These are phyloP conservation scores for Tetramorium parvispinum DNA, from an alignment of 1,140 invertebrate species.

Conservation along the genomic window DNA sequence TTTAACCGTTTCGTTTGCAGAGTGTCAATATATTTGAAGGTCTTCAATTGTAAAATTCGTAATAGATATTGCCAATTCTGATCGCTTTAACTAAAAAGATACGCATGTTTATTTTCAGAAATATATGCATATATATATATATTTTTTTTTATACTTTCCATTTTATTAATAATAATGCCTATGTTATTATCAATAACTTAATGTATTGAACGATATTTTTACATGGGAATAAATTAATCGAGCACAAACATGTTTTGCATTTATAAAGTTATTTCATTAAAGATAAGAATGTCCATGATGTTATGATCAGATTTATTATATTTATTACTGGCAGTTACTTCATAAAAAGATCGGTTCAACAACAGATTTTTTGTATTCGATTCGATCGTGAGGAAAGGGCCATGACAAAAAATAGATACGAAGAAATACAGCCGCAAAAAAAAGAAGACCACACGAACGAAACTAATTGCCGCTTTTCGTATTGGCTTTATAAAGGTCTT, in stretches of 20 bases:
- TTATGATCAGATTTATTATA: too few relatives aligned
- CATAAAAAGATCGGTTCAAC: background rate
- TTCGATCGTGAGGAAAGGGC: background rate
- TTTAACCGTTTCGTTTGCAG: conserved; percentile 32
- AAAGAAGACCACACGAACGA: conserved; percentile 10
- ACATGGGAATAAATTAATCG: background rate
- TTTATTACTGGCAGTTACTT: background rate
- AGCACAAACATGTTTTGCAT: background rate
- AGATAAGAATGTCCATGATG: background rate
- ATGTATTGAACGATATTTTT: background rate
- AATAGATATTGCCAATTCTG: background rate
- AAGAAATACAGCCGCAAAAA: background rate
- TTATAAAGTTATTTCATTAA: conserved; percentile 1
- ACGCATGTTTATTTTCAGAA: background rate
- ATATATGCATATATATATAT: background rate
- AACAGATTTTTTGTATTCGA: background rate
- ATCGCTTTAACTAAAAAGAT: background rate
- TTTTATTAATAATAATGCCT: background rate
- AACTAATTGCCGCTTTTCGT: conserved; percentile 51
- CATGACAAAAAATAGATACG: background rate
- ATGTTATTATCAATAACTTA: background rate
- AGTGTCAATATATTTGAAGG: conserved; percentile 36
- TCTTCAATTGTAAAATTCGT: conserved; percentile 12
- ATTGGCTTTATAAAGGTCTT: conserved; percentile 40
- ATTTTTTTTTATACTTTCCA: too few relatives aligned